Base-by-base conservation (phyloP, 1,140 invertebrate genomes). In the Chionoecetes opilio region DNA sequence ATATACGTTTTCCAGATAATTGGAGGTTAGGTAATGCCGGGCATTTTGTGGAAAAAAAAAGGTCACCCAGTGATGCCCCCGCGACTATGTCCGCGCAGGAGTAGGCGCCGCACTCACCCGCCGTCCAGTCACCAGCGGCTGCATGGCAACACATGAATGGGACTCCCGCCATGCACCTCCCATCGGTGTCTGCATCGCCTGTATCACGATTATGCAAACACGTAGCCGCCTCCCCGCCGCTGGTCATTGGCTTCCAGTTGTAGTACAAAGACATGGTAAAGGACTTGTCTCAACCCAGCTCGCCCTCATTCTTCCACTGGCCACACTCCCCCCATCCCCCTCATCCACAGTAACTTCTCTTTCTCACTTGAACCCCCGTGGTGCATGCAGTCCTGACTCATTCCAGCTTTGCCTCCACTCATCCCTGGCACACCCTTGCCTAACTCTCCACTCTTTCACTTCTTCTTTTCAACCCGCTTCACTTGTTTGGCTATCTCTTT, bases 1-100 rank as follows among this genome's bases (percentile, higher is more conserved):
- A n/a, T n/a, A n/a, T n/a, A 75, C 63, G 63, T 75, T 75, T 75
- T 75, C 63, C 63, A 75, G 63, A 75, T 75, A 75, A 75, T 75
- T 75, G 63, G 63, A 75, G 63, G 63, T n/a, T n/a, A n/a, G 21
- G 63, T 75, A 75, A 75, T 75, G 63, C 21, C 63, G 63, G 63
- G 63, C n/a, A 75, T 26, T 75, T 75, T 75, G 11, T 75, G 63
- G 21, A 6, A 8, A 75, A 75, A 75, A 75, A 75, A 75, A 75
- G 63, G 63, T 75, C 63, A n/a, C 63, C 63, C 63, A n/a, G 21
- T 21, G 9, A n/a, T 75, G 63, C 63, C n/a, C 21, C 63, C 32
- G 86, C 29, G 86, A 14, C 35, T 35, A 26, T 88, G 86, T 88
- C n/a, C 32, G 86, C 41, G 38, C 38, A 6, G 34, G 34, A 86